Evolutionary conservation across 2,797 vertebrate species (phyloP), one percentile per base, ranked within the genome.

Genomic region (Acestrorhynchus altus): DNA sequence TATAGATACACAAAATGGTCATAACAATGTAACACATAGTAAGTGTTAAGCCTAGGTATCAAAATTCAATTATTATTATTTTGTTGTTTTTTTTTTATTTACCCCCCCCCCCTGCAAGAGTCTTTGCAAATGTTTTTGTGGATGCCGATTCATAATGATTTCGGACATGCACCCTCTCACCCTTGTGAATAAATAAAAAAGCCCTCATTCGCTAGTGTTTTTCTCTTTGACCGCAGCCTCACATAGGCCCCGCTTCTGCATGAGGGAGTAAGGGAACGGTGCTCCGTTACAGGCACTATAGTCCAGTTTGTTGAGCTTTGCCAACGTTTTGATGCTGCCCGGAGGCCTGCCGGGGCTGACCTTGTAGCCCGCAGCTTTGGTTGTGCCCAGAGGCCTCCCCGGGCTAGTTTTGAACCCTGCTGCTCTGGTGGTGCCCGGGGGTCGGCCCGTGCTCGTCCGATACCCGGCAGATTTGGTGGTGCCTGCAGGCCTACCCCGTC

Each of bases 331-430:
- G 93, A 99, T 98, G 94, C 97, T 99, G 90, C 98, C 98, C 70
- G 97, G 98, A 78, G 98, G 98, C 86, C 98, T 93, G 69, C 98
- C 98, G 31, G 98, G 97, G 92, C 98, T 99, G 87, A 99, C 97
- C 93, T 98, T 98, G 87, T 99, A 99, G 83, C 98, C 98, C 0
- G 98, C 98, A 61, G 98, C 98, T 94, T 97, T 99, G 90, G 98
- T 99, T 80, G 98, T 99, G 78, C 98, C 98, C 69, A 99, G 90
- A 76, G 98, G 98, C 92, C 98, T 95, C 82, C 98, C 98, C 15
- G 98, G 97, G 91, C 98, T 99, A 88, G 98, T 99, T 92, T 99
- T 99, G 94, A 99, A 99, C 83, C 98, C 98, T 65, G 98, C 98
- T 1, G 98, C 98, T 92, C 96, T 96, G 80, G 98, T 99, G 82